Percentiles rank a stretch among this genome's conserved stretches.
These are phyloP conservation scores for Neocloeon triangulifer DNA, from an alignment of 1,140 invertebrate species.

Conservation along the genomic window DNA sequence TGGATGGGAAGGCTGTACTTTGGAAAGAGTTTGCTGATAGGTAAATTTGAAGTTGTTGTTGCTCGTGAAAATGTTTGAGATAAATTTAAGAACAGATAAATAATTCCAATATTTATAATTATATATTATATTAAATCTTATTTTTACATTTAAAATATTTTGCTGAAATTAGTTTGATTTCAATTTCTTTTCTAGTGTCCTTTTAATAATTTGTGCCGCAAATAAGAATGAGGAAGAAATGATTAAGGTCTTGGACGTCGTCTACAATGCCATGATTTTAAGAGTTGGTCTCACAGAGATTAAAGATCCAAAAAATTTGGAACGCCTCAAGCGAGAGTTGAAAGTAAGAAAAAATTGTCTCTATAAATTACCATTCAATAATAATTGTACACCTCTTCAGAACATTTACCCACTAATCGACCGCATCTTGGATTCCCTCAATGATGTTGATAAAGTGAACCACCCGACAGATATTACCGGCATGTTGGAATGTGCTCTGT, in stretches of 20 bases:
- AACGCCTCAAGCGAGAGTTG: conserved; percentile 54
- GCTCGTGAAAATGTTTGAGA: too few relatives aligned
- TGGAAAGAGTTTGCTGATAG: conserved; percentile 54
- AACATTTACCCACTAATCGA: conserved; percentile 46
- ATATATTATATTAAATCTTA: too few relatives aligned
- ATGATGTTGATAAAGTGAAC: conserved; percentile 27
- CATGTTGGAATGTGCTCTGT: conserved; percentile 37
- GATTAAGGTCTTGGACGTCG: conserved; percentile 35
- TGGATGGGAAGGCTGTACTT: conserved; percentile 40
- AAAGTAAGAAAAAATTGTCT: too few relatives aligned
- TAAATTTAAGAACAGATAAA: too few relatives aligned
- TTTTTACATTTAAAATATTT: too few relatives aligned
- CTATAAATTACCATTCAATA: too few relatives aligned
- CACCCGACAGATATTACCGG: conserved; percentile 33
- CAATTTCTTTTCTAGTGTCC: too few relatives aligned
- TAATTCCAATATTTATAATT: too few relatives aligned
- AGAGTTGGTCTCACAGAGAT: conserved; percentile 54
- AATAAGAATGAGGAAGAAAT: conserved; percentile 34
- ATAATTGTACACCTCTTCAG: conserved; percentile 15
- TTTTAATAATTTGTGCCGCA: conserved; percentile 38
- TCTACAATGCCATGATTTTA: conserved; percentile 52
- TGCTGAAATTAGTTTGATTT: too few relatives aligned
- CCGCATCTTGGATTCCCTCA: conserved; percentile 42
- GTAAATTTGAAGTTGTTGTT: too few relatives aligned
- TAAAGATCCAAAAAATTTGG: conserved; percentile 46